These are phyloP conservation scores for Lycia hirtaria DNA, from an alignment of 2,888 invertebrate genomes.

Conservation along the genomic window DNA sequence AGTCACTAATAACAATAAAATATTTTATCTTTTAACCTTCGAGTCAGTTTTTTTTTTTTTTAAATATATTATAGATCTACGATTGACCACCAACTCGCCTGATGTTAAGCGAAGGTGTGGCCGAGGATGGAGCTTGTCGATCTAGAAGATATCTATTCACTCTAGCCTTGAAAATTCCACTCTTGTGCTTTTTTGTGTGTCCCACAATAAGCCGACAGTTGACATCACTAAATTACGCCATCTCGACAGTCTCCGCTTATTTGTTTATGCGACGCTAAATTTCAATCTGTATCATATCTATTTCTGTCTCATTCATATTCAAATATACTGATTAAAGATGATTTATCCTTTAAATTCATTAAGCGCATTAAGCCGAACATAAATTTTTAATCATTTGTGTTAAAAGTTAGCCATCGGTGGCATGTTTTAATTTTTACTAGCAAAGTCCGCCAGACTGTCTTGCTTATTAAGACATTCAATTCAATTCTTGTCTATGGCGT, in stretches of 20 bases:
- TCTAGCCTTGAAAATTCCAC: too few species aligned
- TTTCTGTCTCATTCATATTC: constrained; percentile 29
- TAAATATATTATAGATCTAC: too few species aligned
- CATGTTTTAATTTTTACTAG: neutral
- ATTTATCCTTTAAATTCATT: constrained; percentile 29
- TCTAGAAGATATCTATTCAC: too few species aligned
- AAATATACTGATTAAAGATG: constrained; percentile 30
- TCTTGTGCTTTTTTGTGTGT: too few species aligned
- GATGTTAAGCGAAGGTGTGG: too few species aligned
- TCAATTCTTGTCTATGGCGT: too few species aligned
- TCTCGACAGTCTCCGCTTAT: constrained; percentile 9
- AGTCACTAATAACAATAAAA: constrained; percentile 5
- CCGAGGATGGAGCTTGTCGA: too few species aligned
- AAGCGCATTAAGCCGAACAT: constrained; percentile 7
- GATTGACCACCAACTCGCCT: too few species aligned
- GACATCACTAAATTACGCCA: constrained; percentile 19
- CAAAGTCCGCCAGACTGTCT: too few species aligned
- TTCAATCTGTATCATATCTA: constrained; percentile 12
- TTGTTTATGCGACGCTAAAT: constrained; percentile 27
- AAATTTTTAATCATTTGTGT: constrained; percentile 39
- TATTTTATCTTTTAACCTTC: constrained; percentile 18
- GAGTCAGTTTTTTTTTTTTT: constrained; percentile 6
- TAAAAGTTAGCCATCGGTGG: neutral
- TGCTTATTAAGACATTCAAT: too few species aligned
- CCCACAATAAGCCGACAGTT: constrained; percentile 18